Evolutionary conservation across 2,888 invertebrate genomes (phyloP), one percentile per base, ranked within the genome.

Genomic region (Octonoba sinensis): DNA sequence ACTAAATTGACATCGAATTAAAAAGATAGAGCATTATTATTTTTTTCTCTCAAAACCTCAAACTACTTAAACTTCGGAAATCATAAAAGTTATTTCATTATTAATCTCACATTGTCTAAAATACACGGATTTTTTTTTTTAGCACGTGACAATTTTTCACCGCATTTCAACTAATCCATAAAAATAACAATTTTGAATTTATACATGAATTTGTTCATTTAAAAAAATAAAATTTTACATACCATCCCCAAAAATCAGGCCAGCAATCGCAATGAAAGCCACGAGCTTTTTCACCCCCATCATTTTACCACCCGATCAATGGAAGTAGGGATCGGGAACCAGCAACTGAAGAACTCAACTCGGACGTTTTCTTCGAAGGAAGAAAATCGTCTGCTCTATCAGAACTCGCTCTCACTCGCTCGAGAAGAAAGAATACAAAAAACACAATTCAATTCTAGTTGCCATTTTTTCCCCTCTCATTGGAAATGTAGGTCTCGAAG

Each of bases 401-500:
- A 27, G 27, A 66, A 60, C 62, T 20, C n/a, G 67, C 60, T 73
- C 67, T 73, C 67, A 67, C 59, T 62, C 20, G 18, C 12, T 36
- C 54, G 56, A 57, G 44, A 49, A 44, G 22, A 54, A 27, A 57
- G 36, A n/a, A 54, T 56, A 46, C 56, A 46, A 62, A 57, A 44
- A 69, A 65, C 22, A 73, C 62, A 73, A 66, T 69, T 67, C 18
- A 72, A 59, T 22, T 24, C 51, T 70, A 59, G 67, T 62, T 51
- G 18, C 57, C 64, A 65, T 66, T 74, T 74, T 74, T 56, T 57
- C 56, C 36, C 36, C 36, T 36, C 36, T 36, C 36, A 36, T 36
- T 36, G 36, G 36, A 36, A 79, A 79, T 79, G 73, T 79, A 79
- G 79, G 79, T 79, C 79, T 79, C 56, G 57, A 46, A 56, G 64